These are phyloP conservation scores for Drosophila mercatorum DNA, from an alignment of 2,888 invertebrate genomes.

Conservation along the genomic window DNA sequence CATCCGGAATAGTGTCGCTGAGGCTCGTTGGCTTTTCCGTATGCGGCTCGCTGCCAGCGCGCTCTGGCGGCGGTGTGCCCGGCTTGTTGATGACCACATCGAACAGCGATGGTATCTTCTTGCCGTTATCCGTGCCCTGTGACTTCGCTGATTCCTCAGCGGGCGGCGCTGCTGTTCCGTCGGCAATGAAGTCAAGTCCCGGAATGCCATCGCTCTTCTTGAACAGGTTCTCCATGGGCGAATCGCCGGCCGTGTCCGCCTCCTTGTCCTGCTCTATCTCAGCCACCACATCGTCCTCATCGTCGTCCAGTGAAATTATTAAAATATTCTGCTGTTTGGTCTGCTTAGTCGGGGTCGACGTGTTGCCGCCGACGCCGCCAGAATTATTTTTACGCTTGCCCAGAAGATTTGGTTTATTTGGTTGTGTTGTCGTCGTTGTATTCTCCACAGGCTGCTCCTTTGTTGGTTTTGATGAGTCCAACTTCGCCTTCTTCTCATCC, in stretches of 20 bases:
- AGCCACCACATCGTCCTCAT: constrained; percentile 58
- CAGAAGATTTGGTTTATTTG: constrained; percentile 3
- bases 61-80: constrained; percentile 1
- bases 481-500: neutral
- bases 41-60: neutral
- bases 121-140: constrained; percentile 20
- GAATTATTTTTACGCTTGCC: constrained; percentile 68
- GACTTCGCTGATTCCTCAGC: neutral
- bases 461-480: neutral
- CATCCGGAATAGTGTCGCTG: constrained; percentile 39
- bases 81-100: constrained; percentile 78
- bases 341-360: constrained; percentile 37
- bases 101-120: constrained; percentile 80
- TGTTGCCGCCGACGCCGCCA: neutral
- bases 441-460: neutral
- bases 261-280: constrained; percentile 4
- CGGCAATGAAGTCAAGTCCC: constrained; percentile 89
- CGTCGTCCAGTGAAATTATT: constrained; percentile 69
- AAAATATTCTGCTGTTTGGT: constrained; percentile 58
- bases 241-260: constrained; percentile 6
- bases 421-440: neutral
- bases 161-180: constrained; percentile 45
- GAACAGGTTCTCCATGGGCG: constrained; percentile 75
- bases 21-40: constrained; percentile 1
- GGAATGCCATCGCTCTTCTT: constrained; percentile 87